phyloP scores from a whole-genome alignment of 2,888 invertebrate species.

The Reticulitermes lucifugus region DNA sequence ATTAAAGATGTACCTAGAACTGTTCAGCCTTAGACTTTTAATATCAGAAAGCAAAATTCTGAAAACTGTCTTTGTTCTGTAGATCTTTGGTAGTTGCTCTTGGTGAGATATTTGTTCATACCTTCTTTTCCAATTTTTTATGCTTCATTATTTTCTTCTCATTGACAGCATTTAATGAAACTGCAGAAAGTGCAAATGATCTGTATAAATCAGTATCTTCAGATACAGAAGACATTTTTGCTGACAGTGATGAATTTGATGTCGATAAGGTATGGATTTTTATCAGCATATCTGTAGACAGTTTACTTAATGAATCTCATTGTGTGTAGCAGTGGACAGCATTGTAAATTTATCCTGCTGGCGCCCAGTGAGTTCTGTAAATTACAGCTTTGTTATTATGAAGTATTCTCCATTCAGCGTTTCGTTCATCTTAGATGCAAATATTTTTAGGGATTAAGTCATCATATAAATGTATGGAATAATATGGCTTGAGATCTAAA shows the following conservation, averaged over 20 bases:
- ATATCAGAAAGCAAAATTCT: background rate
- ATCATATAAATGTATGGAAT: too few relatives aligned
- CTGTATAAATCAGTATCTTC: background rate
- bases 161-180: background rate
- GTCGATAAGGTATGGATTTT: too few relatives aligned
- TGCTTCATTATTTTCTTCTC: background rate
- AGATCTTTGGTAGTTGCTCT: too few relatives aligned
- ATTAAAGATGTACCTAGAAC: background rate
- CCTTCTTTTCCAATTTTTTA: background rate
- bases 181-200: background rate
- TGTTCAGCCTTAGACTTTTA: background rate
- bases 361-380: background rate
- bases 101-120: too few relatives aligned
- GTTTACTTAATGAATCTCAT: too few relatives aligned
- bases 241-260: background rate
- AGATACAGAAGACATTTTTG: slow-evolving; percentile 29
- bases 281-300: too few relatives aligned
- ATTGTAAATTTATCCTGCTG: too few relatives aligned
- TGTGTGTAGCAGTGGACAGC: too few relatives aligned
- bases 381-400: background rate
- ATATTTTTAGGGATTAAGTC: background rate
- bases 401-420: background rate
- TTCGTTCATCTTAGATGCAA: background rate
- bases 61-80: background rate
- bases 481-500: too few relatives aligned